These are phyloP conservation scores for Astropecten irregularis DNA, from an alignment of 53 echinoderm and acorn worm species.

Conservation along the genomic window DNA sequence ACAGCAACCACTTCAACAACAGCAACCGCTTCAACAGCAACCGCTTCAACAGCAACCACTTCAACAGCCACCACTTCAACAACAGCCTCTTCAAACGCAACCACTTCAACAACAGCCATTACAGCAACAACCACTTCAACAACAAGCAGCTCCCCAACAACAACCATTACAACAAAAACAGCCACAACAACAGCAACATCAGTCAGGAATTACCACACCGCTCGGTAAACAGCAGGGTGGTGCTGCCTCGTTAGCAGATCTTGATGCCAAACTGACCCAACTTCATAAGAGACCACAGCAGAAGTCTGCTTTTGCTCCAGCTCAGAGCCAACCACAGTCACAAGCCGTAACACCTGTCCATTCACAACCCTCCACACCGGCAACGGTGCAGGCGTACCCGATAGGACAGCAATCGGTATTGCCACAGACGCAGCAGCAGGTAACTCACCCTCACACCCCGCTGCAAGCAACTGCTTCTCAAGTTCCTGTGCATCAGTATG, in stretches of 20 bases:
- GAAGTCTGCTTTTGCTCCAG: slow-evolving; percentile 56
- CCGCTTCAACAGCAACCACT: slow-evolving; percentile 1
- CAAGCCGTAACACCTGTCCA: slow-evolving; percentile 49
- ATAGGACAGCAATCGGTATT: slow-evolving; percentile 3
- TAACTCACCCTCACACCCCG: background rate
- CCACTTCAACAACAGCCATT: slow-evolving; percentile 5
- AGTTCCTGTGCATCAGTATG: slow-evolving; percentile 1
- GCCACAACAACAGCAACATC: background rate
- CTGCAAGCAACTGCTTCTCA: slow-evolving; percentile 13
- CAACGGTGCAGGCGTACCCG: background rate
- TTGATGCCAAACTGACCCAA: slow-evolving; percentile 71
- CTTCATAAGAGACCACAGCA: slow-evolving; percentile 74
- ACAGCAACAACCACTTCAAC: slow-evolving; percentile 10
- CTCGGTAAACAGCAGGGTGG: slow-evolving; percentile 22
- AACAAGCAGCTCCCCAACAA: slow-evolving; percentile 7
- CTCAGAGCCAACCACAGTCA: slow-evolving; percentile 42
- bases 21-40: no score
- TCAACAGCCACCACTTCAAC: slow-evolving; percentile 38
- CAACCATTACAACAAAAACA: slow-evolving; percentile 9
- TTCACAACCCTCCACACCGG: slow-evolving; percentile 52
- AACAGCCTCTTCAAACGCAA: no score
- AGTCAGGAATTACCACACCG: background rate
- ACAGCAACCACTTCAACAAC: no score
- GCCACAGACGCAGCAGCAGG: slow-evolving; percentile 32
- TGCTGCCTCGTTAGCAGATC: slow-evolving; percentile 60